phyloP scores from a whole-genome alignment of 2,888 invertebrate species.

The Amiota minor region DNA sequence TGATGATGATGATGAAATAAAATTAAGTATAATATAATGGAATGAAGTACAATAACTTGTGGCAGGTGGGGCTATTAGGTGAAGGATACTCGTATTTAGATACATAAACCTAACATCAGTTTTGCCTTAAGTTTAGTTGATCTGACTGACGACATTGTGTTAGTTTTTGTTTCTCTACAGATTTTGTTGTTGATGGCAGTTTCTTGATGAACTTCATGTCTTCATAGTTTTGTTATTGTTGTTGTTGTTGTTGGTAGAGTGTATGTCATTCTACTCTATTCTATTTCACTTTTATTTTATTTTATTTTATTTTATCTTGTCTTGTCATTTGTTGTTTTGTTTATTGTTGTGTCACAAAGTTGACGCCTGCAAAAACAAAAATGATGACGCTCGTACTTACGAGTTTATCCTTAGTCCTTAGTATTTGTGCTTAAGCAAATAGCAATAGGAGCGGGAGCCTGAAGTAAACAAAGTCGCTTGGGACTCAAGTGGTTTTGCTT shows the following conservation, averaged over 20 bases:
- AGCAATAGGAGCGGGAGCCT: not conserved
- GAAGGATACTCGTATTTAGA: conserved; percentile 1
- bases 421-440: not conserved
- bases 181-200: not conserved
- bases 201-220: conserved; percentile 18
- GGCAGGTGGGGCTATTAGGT: not conserved
- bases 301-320: not conserved
- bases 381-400: conserved; percentile 38
- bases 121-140: conserved; percentile 13
- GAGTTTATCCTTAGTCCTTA: not conserved
- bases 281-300: not conserved
- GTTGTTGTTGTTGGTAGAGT: not conserved
- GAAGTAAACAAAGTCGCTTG: not conserved
- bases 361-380: conserved; percentile 56
- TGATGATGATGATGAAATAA: not conserved
- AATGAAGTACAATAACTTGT: not conserved
- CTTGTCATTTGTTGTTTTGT: not conserved
- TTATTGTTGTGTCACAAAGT: conserved; percentile 58
- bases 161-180: not conserved
- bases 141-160: not conserved
- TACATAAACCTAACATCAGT: conserved; percentile 17
- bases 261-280: not conserved
- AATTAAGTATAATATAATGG: not conserved
- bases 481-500: conserved; percentile 1
- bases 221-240: not conserved